Conservation (phyloP, 1,140 invertebrate genomes). For the Cotesia typhae region DNA sequence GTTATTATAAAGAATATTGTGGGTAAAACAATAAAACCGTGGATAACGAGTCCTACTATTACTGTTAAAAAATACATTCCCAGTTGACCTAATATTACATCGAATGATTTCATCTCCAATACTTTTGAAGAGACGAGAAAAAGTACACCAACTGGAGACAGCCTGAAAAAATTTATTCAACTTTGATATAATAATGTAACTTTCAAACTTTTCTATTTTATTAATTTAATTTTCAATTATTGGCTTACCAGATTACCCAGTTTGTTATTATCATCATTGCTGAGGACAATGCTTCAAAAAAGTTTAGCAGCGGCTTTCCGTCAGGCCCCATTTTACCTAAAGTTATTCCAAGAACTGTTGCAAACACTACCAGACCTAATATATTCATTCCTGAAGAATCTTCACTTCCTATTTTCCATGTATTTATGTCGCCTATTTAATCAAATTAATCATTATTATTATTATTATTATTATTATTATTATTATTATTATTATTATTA, state of each 20-base stretch:
- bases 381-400: conserved; percentile 72
- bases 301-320: conserved; percentile 71
- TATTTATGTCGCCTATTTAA: conserved; percentile 54
- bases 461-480: background rate
- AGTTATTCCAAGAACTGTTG: conserved; percentile 73
- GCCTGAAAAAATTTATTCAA: conserved; percentile 47
- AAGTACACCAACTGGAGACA: conserved; percentile 84
- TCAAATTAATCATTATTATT: conserved; percentile 30
- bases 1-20: conserved; percentile 74
- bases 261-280: conserved; percentile 79
- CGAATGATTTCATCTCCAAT: conserved; percentile 80
- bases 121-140: conserved; percentile 85
- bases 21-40: conserved; percentile 81
- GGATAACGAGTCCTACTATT: conserved; percentile 78
- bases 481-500: no score
- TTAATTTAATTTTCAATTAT: background rate
- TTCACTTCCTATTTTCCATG: conserved; percentile 68
- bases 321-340: conserved; percentile 71
- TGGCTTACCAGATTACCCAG: conserved; percentile 73
- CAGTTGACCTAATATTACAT: conserved; percentile 76
- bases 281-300: conserved; percentile 73
- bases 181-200: background rate
- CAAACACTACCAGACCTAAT: conserved; percentile 76
- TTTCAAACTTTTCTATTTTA: background rate
- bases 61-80: conserved; percentile 87